Base-by-base conservation (phyloP, 1,140 invertebrate genomes). In the Drosophila orosa region DNA sequence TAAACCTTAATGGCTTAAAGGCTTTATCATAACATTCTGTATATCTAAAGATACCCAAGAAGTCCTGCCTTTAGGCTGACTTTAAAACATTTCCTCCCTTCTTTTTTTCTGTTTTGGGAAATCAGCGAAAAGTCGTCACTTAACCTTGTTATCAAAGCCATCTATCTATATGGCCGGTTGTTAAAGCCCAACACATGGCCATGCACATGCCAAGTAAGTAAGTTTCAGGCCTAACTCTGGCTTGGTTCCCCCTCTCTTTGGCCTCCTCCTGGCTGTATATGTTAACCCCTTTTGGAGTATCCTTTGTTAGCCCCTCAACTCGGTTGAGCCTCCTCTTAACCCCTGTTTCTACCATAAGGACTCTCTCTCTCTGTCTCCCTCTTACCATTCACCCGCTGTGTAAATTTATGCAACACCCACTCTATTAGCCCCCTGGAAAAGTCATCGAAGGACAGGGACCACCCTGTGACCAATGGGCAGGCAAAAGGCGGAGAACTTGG, bases 111-210 rank as follows among this genome's bases (percentile, higher is more conserved):
- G n/a, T 19, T 22, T 29, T 8, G 42, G 47, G 7, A 24, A 59
- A 42, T 39, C 47, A 12, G 24, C 22, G 35, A 33, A 44, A 47
- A 66, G 55, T 45, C 35, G 25, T 69, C 68, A 47, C 63, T 60
- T 69, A 81, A 86, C 82, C 81, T 71, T 47, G 60, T 25, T 87
- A 87, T 86, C 82, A 72, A 24, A 39, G 71, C 71, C 83, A 78
- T 82, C 82, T 79, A 86, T 79, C 83, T 87, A 61, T 77, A 77
- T 57, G 55, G 31, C 48, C 44, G 73, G 73, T 60, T 76, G 60
- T 76, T 68, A 76, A 77, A 77, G 74, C 74, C 63, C 74, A 77
- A 44, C 74, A 76, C 50, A 35, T 52, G 63, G 62, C 72, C 73
- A 59, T 76, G 74, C 63, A 82, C 76, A 82, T 73, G 73, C 72